Evolutionary conservation across 2,113 vertebrate species (phyloP).

Genomic region (Spilogale gracilis): DNA sequence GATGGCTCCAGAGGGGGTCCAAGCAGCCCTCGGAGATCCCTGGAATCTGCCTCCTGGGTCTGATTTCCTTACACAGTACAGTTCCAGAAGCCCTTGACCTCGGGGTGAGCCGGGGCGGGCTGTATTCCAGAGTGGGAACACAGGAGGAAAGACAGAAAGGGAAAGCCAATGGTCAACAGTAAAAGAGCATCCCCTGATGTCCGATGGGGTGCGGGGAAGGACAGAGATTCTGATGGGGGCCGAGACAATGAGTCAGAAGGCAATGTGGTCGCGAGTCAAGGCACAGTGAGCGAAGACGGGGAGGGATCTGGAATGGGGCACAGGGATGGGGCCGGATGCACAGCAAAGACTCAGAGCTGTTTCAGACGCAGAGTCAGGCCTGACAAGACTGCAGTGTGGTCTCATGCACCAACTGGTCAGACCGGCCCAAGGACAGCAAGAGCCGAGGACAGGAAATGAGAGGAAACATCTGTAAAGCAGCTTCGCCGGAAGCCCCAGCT

Average conservation of each 20-base stretch:
- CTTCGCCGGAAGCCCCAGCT: neutral
- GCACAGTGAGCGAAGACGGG: fast-evolving
- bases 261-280: too few relatives aligned
- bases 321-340: too few relatives aligned
- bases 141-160: neutral
- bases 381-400: neutral
- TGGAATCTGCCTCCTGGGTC: neutral
- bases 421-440: fast-evolving
- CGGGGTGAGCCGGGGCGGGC: neutral
- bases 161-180: neutral
- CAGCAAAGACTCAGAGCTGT: neutral
- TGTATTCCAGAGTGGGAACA: neutral
- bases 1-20: neutral
- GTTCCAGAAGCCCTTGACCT: neutral
- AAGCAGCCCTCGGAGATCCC: neutral
- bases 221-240: neutral
- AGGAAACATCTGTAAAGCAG: neutral
- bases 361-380: neutral
- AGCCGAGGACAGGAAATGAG: too few relatives aligned
- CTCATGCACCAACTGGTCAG: neutral
- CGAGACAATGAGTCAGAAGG: neutral
- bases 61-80: neutral
- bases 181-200: neutral
- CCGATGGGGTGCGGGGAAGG: neutral
- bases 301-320: neutral